phyloP scores from a whole-genome alignment of 1,140 invertebrate genomes.

The Plodia interpunctella region DNA sequence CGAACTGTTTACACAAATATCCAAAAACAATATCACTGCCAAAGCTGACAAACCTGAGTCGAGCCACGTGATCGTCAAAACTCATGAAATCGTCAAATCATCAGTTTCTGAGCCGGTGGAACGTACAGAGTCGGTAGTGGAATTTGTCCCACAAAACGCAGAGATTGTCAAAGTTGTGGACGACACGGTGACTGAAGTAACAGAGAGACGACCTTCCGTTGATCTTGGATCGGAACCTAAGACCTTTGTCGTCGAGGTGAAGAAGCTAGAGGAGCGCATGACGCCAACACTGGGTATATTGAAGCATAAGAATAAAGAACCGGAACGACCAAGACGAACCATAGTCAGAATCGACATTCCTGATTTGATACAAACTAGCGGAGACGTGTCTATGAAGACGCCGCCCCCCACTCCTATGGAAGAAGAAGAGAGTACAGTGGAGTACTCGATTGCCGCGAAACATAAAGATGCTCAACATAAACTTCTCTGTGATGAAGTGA shows the following conservation, averaged over 20 bases:
- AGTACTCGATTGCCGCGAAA: conserved; percentile 30
- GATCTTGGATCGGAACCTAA: conserved; percentile 58
- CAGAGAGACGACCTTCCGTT: conserved; percentile 24
- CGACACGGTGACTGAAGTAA: conserved; percentile 71
- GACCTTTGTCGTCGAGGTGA: conserved; percentile 63
- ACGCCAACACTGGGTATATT: conserved; percentile 63
- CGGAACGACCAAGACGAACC: conserved; percentile 30
- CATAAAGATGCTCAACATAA: conserved; percentile 30
- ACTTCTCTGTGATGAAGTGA: conserved; percentile 39
- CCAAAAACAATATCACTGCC: conserved; percentile 71
- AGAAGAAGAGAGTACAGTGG: conserved; percentile 23
- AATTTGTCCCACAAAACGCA: conserved; percentile 55
- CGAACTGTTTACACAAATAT: conserved; percentile 83
- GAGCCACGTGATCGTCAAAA: conserved; percentile 78
- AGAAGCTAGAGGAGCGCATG: conserved; percentile 54
- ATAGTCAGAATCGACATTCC: conserved; percentile 40
- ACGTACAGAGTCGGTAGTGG: conserved; percentile 41
- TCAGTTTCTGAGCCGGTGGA: conserved; percentile 67
- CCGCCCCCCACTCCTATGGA: conserved; percentile 41
- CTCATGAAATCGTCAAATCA: conserved; percentile 75
- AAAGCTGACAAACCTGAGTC: conserved; percentile 35
- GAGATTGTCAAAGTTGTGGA: conserved; percentile 61
- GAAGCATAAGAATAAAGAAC: conserved; percentile 43
- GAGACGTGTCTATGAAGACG: conserved; percentile 35
- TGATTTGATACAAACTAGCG: conserved; percentile 35